Base-by-base conservation (phyloP, 2,888 invertebrate species). In the Oscheius sp. region DNA sequence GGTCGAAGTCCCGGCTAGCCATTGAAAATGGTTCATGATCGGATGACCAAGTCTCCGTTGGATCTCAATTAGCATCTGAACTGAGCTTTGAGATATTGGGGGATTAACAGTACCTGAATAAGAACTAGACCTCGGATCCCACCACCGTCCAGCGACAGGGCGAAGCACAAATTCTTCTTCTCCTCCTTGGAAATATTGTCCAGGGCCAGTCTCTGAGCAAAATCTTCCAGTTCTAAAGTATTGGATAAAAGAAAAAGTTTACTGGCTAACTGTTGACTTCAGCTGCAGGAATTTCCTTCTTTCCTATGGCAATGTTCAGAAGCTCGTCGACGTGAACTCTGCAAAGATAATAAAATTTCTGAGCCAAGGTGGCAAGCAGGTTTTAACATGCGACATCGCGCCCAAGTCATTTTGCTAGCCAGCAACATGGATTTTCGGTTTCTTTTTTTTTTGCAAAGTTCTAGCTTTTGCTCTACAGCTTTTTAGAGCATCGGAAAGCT, bases 1-100 rank as follows among this genome's bases (percentile, higher is more conserved):
- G 0, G 95, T 94, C 75, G 92, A 92, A 0, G 93, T 94, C 0
- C 94, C 98, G 0, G 95, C 94, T 13, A 98, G 92, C 96, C 96
- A 97, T 90, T 98, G 97, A 90, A 99, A 98, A 89, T 94, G 93
- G 10, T 94, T 92, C 33, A 93, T 91, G 57, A 96, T 93, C 0
- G 95, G 33, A 2, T 53, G 62, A 29, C 76, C 78, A n/a, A 78
- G 51, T 4, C 53, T 51, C 11, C 65, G 70, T 60, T 83, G 83
- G n/a, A 86, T 37, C 53, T 85, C 82, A 37, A 83, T 66, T n/a
- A 86, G 76, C 13, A 84, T 85, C 83, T 82, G 35, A 62, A 78
- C 10, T 32, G 13, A 58, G 33, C 1, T n/a, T 21, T 29, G 51
- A 13, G 32, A 1, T 1, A 9, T 9, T 37, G 2, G 5, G 5